Percentiles rank a stretch among this genome's conserved stretches.
Evolutionary conservation across 2,113 vertebrate species (phyloP).

Genomic region (Apteryx mantelli): DNA sequence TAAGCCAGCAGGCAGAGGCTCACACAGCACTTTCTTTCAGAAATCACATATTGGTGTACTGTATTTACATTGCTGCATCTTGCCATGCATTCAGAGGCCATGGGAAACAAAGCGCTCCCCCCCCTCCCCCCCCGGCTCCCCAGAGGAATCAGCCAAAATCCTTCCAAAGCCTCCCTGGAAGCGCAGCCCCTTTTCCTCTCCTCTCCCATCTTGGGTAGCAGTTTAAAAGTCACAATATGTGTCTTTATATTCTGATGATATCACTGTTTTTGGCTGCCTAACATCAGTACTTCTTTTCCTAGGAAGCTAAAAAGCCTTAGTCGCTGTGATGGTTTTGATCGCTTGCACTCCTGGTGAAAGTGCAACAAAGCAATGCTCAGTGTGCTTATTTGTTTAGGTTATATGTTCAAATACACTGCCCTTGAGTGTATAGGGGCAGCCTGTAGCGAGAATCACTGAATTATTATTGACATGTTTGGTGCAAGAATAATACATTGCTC

Average conservation of each 20-base stretch:
- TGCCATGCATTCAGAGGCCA: neutral
- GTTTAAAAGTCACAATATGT: neutral
- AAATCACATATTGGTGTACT: neutral
- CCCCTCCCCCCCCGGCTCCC: rapidly evolving
- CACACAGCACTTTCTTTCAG: neutral
- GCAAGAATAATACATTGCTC: neutral
- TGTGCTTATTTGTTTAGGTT: neutral
- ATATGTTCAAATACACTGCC: neutral
- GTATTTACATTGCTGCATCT: neutral
- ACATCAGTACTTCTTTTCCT: neutral
- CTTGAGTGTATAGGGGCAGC: neutral
- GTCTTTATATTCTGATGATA: neutral
- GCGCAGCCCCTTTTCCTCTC: neutral
- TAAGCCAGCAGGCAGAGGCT: neutral
- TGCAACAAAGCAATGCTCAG: neutral
- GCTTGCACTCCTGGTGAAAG: neutral
- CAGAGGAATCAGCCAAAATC: neutral
- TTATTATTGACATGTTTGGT: neutral
- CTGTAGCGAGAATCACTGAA: neutral
- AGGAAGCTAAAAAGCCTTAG: neutral
- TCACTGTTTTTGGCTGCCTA: neutral
- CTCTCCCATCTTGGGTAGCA: neutral
- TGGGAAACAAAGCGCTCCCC: neutral
- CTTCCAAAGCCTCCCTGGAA: neutral
- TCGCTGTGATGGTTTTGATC: neutral